Evolutionary conservation across 2,888 invertebrate genomes (phyloP).

Genomic region (Eudemis profundana): DNA sequence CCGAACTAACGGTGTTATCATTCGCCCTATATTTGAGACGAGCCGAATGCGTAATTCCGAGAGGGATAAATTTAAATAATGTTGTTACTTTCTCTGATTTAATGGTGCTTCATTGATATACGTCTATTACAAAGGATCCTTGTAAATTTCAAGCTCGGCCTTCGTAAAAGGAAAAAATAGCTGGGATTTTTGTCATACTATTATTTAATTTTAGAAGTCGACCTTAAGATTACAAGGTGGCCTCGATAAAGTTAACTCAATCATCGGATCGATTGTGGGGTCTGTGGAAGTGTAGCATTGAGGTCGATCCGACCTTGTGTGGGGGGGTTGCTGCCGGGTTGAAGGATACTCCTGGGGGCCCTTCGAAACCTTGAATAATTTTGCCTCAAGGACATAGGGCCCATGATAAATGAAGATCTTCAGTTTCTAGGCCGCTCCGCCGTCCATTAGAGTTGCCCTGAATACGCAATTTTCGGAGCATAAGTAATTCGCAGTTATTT

Average conservation of each 20-base stretch:
- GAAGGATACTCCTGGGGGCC: conserved; percentile 74
- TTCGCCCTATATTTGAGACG: conserved; percentile 17
- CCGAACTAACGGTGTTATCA: background rate
- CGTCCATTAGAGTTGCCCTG: conserved; percentile 61
- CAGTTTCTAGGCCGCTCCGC: conserved; percentile 70
- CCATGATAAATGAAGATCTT: conserved; percentile 76
- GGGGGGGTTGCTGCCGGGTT: conserved; percentile 59
- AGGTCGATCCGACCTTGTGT: conserved; percentile 68
- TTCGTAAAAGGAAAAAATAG: background rate
- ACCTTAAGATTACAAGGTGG: conserved; percentile 48
- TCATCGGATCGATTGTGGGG: conserved; percentile 61
- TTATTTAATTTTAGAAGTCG: conserved; percentile 31
- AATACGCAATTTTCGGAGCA: conserved; percentile 60
- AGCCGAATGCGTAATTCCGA: conserved; percentile 25
- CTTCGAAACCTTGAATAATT: conserved; percentile 70
- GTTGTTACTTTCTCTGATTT: conserved; percentile 39
- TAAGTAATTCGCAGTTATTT: conserved; percentile 39
- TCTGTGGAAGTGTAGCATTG: conserved; percentile 54
- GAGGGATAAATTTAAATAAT: conserved; percentile 46
- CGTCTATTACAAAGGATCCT: conserved; percentile 2
- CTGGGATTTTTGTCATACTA: conserved; percentile 15
- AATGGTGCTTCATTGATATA: conserved; percentile 13
- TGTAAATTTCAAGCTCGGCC: conserved; percentile 12
- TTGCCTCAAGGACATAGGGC: conserved; percentile 72
- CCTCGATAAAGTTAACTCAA: conserved; percentile 62